Base-by-base conservation (phyloP, 1,140 invertebrate species). In the Wiebesia pumilae region DNA sequence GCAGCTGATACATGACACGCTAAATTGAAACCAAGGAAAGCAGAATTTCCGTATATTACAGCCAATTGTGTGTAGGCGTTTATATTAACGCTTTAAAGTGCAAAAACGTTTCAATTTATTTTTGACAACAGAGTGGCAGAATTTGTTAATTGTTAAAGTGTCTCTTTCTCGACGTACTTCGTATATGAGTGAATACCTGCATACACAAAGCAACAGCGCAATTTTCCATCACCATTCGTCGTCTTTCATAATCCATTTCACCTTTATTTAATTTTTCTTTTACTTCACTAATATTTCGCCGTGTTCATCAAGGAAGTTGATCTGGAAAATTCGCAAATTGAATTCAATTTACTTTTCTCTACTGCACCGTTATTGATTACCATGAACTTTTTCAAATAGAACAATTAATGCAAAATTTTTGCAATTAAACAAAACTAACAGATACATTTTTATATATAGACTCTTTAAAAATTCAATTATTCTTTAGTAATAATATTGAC, bases 121-220 rank as follows among this genome's bases (percentile, higher is more conserved):
- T 33, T 58, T 27, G 27, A 38, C 79, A 71, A 7, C 81, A 35
- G 33, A 3, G 0, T 71, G 73, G 38, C 75, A 51, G 43, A 67
- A 83, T 80, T 79, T 79, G 75, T 58, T 83, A 62, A 19, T 67
- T 79, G 30, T 69, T 78, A 51, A 82, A 51, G 69, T 82, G 85
- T 69, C 84, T 82, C 30, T 47, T 80, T 87, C 54, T 83, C 33
- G 62, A 47, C 85, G 47, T 43, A 43, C 54, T 83, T 35, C 81
- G 75, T 73, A 87, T 47, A 82, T 80, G 47, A 87, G 81, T 83
- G 12, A 58, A 62, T 81, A 80, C 71, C 71, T 43, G 35, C 40
- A 43, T 7, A 16, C 71, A 75, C 3, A 73, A 40, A 73, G 35
- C 71, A 43, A 75, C 71, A 43, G 38, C 3, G 38, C 19, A 75